Conservation (phyloP, 2,113 vertebrate species). For the Passer montanus region DNA sequence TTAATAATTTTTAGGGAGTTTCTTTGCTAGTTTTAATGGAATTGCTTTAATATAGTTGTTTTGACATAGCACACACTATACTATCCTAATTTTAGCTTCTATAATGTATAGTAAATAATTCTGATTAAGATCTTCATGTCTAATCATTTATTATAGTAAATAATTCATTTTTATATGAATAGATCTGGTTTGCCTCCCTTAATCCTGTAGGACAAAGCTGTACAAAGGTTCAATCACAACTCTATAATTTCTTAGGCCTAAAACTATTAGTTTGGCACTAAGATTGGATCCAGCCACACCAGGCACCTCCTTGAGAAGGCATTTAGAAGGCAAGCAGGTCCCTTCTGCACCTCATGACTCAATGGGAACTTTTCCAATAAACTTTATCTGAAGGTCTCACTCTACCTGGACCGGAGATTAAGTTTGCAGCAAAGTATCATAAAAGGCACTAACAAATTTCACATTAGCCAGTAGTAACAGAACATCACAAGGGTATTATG, state of each 20-base stretch:
- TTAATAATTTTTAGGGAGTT: background rate
- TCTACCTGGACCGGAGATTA: background rate
- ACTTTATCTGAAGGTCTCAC: background rate
- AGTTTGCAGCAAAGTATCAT: background rate
- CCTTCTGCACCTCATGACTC: background rate
- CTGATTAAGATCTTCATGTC: background rate
- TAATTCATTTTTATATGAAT: background rate
- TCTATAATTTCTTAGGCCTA: background rate
- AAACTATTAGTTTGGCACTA: background rate
- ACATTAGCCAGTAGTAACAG: background rate
- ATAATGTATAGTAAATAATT: background rate
- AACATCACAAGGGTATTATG: background rate
- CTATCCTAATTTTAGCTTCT: background rate
- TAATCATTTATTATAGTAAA: background rate
- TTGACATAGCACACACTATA: background rate
- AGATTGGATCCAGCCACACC: background rate
- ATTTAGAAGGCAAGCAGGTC: background rate
- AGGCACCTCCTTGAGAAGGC: background rate
- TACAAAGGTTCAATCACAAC: background rate
- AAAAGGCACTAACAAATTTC: background rate
- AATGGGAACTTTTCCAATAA: background rate
- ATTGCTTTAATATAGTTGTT: background rate
- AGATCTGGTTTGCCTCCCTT: background rate
- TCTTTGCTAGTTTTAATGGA: background rate
- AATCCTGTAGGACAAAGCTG: background rate